A percentile compares a stretch with the other conserved stretches of the same genome.
Evolutionary conservation across 2,797 vertebrate genomes (phyloP).

Genomic region (Paedocypris micromegethes): DNA sequence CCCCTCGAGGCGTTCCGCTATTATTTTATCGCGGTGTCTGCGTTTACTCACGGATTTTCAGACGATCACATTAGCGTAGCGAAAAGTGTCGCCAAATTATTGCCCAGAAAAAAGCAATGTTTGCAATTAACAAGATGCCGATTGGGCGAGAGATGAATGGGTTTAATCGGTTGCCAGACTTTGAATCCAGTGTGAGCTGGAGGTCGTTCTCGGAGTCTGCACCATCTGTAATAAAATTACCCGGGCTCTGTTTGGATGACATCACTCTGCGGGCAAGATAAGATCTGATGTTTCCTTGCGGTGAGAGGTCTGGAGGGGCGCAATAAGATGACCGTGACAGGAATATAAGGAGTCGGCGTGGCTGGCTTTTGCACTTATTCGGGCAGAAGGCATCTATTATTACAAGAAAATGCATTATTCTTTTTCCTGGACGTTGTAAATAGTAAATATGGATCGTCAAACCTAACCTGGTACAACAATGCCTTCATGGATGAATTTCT

Average conservation of each 20-base stretch:
- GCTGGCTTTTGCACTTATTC: too few relatives aligned
- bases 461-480: too few relatives aligned
- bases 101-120: constrained; percentile 50
- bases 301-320: too few relatives aligned
- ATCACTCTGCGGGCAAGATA: constrained; percentile 10
- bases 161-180: constrained; percentile 58
- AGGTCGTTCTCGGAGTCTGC: neutral
- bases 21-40: constrained; percentile 14
- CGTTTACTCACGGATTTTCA: constrained; percentile 16
- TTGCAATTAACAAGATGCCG: constrained; percentile 65
- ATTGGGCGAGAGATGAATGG: constrained; percentile 61
- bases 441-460: too few relatives aligned
- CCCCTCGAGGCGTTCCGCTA: neutral
- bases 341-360: too few relatives aligned
- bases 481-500: too few relatives aligned
- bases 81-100: constrained; percentile 67
- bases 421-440: too few relatives aligned
- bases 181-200: neutral
- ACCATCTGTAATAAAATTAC: neutral
- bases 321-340: too few relatives aligned
- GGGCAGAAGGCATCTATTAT: too few relatives aligned
- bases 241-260: constrained; percentile 7
- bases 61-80: constrained; percentile 55
- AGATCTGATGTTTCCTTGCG: too few relatives aligned
- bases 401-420: too few relatives aligned